phyloP scores from a whole-genome alignment of 2,797 vertebrate genomes.

The Lepilemur septentrionalis region DNA sequence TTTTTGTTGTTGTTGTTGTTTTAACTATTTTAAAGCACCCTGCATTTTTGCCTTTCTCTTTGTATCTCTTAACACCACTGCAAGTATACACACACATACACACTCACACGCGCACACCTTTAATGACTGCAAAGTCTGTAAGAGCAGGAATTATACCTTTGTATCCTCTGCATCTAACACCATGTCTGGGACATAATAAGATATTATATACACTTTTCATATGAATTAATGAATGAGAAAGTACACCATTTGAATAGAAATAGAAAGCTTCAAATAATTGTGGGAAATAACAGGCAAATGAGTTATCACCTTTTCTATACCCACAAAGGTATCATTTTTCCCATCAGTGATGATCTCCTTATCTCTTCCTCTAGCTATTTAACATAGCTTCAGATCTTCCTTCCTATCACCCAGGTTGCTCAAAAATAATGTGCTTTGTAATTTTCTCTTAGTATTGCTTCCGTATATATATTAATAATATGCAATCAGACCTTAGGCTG shows the following conservation, averaged over 20 bases:
- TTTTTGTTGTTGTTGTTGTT: background rate
- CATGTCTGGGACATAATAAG: too few species aligned
- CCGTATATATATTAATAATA: background rate
- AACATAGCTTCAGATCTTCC: background rate
- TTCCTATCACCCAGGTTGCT: background rate
- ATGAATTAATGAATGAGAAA: background rate
- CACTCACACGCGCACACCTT: background rate
- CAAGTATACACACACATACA: background rate
- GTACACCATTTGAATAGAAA: background rate
- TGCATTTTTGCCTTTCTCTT: background rate
- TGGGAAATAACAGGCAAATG: background rate
- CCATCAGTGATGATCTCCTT: background rate
- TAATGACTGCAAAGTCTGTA: background rate
- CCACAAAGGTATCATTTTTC: rapidly evolving
- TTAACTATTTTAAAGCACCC: background rate
- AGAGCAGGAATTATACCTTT: background rate
- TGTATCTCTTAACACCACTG: background rate
- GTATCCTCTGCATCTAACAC: background rate
- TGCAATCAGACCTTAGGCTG: background rate
- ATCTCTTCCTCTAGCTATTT: background rate
- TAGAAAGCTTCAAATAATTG: background rate
- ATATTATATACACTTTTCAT: background rate
- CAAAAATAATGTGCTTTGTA: background rate
- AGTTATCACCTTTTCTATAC: background rate
- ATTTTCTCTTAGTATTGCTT: background rate